Conservation (phyloP, 2,797 vertebrate genomes). For the Pygocentrus nattereri region DNA sequence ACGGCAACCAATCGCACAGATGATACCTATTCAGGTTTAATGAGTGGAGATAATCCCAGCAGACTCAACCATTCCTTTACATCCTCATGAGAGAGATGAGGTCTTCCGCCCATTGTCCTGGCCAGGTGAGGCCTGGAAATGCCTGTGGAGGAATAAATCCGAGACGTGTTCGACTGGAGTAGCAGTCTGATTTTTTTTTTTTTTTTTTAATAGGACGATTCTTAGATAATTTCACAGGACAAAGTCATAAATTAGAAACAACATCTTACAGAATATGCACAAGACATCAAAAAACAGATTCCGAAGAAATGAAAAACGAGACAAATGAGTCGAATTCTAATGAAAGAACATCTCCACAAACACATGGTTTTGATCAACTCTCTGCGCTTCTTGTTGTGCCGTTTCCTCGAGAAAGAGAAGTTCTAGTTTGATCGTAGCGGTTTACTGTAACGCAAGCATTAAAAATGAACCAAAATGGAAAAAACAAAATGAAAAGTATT, state of each 20-base stretch:
- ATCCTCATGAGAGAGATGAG: not conserved
- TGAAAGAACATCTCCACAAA: conserved; percentile 40
- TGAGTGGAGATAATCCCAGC: not conserved
- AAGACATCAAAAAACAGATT: conserved; percentile 74
- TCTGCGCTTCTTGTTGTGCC: not conserved
- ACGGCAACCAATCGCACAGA: conserved; percentile 20
- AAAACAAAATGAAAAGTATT: not conserved
- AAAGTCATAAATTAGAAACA: conserved; percentile 88
- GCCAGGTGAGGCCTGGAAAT: not conserved
- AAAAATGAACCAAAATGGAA: not conserved
- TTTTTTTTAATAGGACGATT: conserved; percentile 69
- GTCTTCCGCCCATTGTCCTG: not conserved
- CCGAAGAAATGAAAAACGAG: conserved; percentile 55
- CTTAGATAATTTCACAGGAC: conserved; percentile 84
- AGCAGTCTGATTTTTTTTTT: conserved; percentile 70
- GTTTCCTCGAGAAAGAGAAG: not conserved
- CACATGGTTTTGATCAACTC: conserved; percentile 29
- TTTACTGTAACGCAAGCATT: conserved; percentile 10
- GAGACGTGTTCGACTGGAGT: conserved; percentile 46
- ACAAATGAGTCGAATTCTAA: conserved; percentile 7
- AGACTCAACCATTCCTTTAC: not conserved
- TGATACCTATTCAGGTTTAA: conserved; percentile 23
- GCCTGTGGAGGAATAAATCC: not conserved
- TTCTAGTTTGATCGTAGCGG: not conserved
- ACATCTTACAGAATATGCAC: conserved; percentile 88